phyloP scores from a whole-genome alignment of 2,797 vertebrate genomes.

The Pipistrellus nathusii region DNA sequence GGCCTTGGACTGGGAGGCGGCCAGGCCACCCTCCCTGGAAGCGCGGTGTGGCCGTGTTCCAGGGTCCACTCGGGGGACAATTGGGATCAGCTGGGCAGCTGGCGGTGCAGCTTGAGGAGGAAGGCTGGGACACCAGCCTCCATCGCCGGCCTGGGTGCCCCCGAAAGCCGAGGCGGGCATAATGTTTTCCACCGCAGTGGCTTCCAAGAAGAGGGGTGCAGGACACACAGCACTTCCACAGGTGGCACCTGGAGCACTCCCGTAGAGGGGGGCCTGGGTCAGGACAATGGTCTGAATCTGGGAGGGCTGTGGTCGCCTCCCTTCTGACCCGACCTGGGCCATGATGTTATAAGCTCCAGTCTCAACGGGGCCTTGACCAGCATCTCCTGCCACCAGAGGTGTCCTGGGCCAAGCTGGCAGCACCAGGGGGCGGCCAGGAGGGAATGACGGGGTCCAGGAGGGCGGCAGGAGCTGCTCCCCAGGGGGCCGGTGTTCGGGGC shows the following conservation, averaged over 20 bases:
- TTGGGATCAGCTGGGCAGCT: neutral
- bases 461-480: neutral
- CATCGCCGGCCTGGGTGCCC: neutral
- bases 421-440: neutral
- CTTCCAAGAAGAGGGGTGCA: neutral
- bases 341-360: slow-evolving; percentile 23
- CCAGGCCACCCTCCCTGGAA: neutral
- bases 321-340: slow-evolving; percentile 18
- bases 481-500: neutral
- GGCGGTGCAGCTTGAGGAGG: neutral
- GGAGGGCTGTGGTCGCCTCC: neutral
- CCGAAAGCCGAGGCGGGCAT: neutral
- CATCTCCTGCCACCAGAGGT: neutral
- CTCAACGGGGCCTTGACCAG: neutral
- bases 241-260: neutral
- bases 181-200: neutral
- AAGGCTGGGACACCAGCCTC: neutral
- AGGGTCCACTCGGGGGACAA: rapidly evolving
- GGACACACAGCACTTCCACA: neutral
- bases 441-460: neutral
- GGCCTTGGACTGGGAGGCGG: neutral
- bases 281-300: slow-evolving; percentile 42
- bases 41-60: too few species aligned
- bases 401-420: slow-evolving; percentile 6
- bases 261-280: neutral